Percentiles rank a stretch among this genome's conserved stretches.
phyloP scores from a whole-genome alignment of 2,113 vertebrate species.

The Odontesthes bonariensis region DNA sequence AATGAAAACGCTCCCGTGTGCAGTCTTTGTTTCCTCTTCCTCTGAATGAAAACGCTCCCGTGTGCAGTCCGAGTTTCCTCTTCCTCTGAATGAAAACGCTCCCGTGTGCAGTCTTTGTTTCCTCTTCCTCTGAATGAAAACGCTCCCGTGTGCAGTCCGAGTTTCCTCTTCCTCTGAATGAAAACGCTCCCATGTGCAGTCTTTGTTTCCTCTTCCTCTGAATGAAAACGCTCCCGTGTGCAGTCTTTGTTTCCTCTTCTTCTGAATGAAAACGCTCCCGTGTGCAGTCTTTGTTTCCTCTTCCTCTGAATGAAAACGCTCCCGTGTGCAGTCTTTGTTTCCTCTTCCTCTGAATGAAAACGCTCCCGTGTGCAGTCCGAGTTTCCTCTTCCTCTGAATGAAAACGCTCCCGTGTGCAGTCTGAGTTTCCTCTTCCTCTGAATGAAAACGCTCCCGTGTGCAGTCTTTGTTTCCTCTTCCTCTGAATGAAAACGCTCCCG shows the following conservation, averaged over 20 bases:
- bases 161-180: background rate
- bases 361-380: background rate
- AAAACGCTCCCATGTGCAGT: background rate
- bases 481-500: no score
- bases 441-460: background rate
- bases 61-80: background rate
- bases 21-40: background rate
- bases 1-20: background rate
- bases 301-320: no score
- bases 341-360: no score
- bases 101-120: background rate
- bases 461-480: background rate
- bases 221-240: background rate
- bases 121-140: no score
- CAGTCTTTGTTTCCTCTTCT: background rate
- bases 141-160: background rate
- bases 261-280: no score
- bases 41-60: no score
- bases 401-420: background rate
- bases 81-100: no score
- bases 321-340: background rate
- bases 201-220: background rate
- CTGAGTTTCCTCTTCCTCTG: background rate
- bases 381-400: background rate
- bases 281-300: background rate